phyloP scores from a whole-genome alignment of 2,888 invertebrate genomes.

The Drosophila neonasuta region DNA sequence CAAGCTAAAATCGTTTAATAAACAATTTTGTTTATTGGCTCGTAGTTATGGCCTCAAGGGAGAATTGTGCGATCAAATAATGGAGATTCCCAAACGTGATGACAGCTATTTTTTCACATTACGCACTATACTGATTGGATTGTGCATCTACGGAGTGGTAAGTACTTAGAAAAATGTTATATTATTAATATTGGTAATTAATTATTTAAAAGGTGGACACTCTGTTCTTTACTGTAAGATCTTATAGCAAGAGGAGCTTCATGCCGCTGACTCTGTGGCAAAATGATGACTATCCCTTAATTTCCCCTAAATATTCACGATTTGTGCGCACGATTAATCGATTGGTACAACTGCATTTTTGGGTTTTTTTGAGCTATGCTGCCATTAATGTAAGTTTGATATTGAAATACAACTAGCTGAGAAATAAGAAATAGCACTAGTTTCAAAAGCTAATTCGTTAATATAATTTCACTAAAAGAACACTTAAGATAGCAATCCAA shows the following conservation, averaged over 20 bases:
- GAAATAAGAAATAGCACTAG: too few species aligned
- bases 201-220: neutral
- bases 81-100: neutral
- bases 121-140: conserved; percentile 1
- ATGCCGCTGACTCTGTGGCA: neutral
- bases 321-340: neutral
- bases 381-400: conserved; percentile 21
- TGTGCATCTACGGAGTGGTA: conserved; percentile 60
- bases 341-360: conserved; percentile 62
- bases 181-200: neutral
- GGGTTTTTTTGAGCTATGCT: conserved; percentile 63
- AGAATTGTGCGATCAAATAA: neutral
- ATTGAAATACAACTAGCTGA: neutral
- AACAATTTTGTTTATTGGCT: neutral
- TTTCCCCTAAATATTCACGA: neutral
- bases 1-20: neutral
- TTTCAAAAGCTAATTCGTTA: too few species aligned
- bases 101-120: neutral
- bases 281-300: neutral
- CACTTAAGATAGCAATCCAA: too few species aligned
- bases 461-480: too few species aligned
- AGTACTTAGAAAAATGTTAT: neutral
- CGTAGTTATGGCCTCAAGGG: neutral
- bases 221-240: neutral
- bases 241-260: neutral